These are phyloP conservation scores for Oscheius sp. DNA, from an alignment of 2,888 invertebrate genomes.

Conservation along the genomic window DNA sequence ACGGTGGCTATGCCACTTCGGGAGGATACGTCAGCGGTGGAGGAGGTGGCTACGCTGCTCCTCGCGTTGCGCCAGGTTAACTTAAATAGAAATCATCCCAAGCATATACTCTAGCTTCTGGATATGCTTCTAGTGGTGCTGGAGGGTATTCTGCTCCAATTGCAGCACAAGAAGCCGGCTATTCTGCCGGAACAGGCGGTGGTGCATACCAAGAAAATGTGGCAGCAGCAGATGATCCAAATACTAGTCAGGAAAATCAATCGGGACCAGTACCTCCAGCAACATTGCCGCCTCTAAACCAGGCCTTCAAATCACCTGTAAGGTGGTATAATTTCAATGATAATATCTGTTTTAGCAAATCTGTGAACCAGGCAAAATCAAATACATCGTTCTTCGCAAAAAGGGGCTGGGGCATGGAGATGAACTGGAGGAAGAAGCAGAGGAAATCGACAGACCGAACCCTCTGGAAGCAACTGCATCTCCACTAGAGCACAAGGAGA, in stretches of 20 bases:
- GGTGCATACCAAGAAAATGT: slow-evolving; percentile 6
- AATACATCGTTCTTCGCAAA: slow-evolving; percentile 49
- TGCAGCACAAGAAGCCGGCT: slow-evolving; percentile 18
- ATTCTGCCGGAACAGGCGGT: slow-evolving; percentile 36
- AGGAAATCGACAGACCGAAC: slow-evolving; percentile 42
- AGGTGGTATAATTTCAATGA: too few relatives aligned
- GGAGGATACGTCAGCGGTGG: neutral
- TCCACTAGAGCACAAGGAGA: slow-evolving; percentile 44
- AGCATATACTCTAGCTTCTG: slow-evolving; percentile 12
- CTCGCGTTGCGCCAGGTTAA: slow-evolving; percentile 21
- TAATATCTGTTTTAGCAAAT: slow-evolving; percentile 31
- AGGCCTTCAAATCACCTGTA: slow-evolving; percentile 48
- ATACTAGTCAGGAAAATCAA: slow-evolving; percentile 14
- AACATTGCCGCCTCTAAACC: slow-evolving; percentile 34
- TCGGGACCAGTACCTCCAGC: slow-evolving; percentile 6
- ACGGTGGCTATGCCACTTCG: slow-evolving; percentile 13
- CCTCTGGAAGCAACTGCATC: slow-evolving; percentile 49
- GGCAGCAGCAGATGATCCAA: slow-evolving; percentile 43
- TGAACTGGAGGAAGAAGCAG: slow-evolving; percentile 49
- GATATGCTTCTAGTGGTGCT: slow-evolving; percentile 36
- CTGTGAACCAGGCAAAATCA: slow-evolving; percentile 37
- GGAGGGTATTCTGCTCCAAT: slow-evolving; percentile 20
- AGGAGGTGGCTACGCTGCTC: slow-evolving; percentile 33
- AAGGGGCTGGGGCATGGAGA: slow-evolving; percentile 44
- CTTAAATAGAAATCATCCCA: slow-evolving; percentile 10